phyloP scores from a whole-genome alignment of 2,888 invertebrate genomes.

The Caenorhabditis sp. region DNA sequence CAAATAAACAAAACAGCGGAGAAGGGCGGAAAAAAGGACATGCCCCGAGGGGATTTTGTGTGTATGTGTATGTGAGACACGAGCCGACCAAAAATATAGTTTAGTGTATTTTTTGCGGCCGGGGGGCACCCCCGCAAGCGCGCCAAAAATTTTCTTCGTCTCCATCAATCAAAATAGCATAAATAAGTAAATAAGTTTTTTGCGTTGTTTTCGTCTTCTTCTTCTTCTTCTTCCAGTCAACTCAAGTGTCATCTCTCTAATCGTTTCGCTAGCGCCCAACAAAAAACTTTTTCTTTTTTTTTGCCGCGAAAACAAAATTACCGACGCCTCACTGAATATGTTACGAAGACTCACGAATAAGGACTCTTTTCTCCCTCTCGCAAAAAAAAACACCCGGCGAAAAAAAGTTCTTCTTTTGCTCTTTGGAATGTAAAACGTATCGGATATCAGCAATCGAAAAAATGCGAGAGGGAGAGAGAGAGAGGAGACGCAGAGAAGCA shows the following conservation, averaged over 20 bases:
- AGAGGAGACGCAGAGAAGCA: not conserved
- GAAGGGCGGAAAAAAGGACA: not conserved
- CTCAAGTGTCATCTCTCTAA: not conserved
- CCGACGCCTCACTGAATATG: slow-evolving; percentile 4
- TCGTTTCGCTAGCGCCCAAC: too few species aligned
- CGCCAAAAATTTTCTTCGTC: too few species aligned
- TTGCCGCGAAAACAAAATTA: slow-evolving; percentile 1
- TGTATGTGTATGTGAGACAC: too few species aligned
- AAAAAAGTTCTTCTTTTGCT: not conserved
- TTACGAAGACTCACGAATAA: not conserved
- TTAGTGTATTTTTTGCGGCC: too few species aligned
- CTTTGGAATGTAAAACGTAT: not conserved
- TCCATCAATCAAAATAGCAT: not conserved
- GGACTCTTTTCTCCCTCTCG: not conserved
- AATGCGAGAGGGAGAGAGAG: not conserved
- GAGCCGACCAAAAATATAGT: too few species aligned
- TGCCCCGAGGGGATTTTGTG: not conserved
- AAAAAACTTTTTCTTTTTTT: not conserved
- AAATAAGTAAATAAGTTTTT: not conserved
- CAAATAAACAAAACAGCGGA: not conserved
- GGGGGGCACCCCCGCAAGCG: too few species aligned
- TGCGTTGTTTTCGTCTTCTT: not conserved
- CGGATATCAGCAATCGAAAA: not conserved
- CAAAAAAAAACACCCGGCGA: too few species aligned
- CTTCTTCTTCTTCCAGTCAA: not conserved